Percentiles rank a stretch among this genome's conserved stretches.
These are phyloP conservation scores for Telmatherina bonti DNA, from an alignment of 2,797 vertebrate genomes.

Conservation along the genomic window DNA sequence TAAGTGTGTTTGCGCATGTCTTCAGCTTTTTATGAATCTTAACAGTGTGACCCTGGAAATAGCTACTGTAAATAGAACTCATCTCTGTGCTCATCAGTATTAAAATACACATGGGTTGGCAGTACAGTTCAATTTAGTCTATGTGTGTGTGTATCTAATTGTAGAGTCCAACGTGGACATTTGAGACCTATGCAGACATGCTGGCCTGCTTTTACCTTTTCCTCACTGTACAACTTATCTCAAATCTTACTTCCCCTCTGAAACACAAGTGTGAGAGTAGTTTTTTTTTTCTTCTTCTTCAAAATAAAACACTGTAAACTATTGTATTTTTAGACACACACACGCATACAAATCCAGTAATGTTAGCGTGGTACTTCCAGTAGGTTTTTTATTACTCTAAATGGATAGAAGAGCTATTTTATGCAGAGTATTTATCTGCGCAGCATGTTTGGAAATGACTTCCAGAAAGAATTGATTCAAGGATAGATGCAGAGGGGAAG, in stretches of 20 bases:
- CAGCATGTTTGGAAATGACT: constrained; percentile 65
- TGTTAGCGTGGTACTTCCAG: constrained; percentile 32
- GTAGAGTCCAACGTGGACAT: constrained; percentile 28
- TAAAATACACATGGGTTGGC: constrained; percentile 58
- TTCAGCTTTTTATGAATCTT: constrained; percentile 36
- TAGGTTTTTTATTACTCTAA: constrained; percentile 58
- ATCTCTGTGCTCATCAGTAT: constrained; percentile 43
- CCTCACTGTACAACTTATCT: constrained; percentile 53
- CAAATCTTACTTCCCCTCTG: constrained; percentile 51
- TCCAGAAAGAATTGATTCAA: constrained; percentile 70
- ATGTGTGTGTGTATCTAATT: not conserved
- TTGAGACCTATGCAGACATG: constrained; percentile 25
- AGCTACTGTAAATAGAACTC: constrained; percentile 65
- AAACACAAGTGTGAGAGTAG: constrained; percentile 1
- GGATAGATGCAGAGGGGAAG: constrained; percentile 58
- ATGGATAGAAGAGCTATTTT: constrained; percentile 55
- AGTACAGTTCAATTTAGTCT: constrained; percentile 29
- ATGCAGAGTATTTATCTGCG: constrained; percentile 60
- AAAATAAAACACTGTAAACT: constrained; percentile 45
- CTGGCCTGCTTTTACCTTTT: constrained; percentile 49
- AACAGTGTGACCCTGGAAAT: constrained; percentile 57
- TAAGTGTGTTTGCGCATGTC: constrained; percentile 54
- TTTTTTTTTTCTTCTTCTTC: constrained; percentile 27
- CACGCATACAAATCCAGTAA: constrained; percentile 25
- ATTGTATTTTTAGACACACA: constrained; percentile 32